A percentile compares a stretch with the other conserved stretches of the same genome.
phyloP scores from a whole-genome alignment of 2,888 invertebrate genomes.

The Ennomos erosarius region DNA sequence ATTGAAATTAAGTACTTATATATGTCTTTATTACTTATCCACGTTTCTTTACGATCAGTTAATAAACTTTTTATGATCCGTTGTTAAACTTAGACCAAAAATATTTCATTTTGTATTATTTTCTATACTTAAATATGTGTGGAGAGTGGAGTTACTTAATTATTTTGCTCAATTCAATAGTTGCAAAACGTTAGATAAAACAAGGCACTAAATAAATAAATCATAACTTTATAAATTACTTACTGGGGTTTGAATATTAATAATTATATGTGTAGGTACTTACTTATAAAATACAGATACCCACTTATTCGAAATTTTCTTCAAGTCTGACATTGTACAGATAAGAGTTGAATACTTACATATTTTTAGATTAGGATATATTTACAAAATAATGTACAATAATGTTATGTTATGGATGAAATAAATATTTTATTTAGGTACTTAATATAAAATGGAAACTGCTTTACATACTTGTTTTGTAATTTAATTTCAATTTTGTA shows the following conservation, averaged over 20 bases:
- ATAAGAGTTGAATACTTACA: constrained; percentile 6
- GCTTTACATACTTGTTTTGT: constrained; percentile 5
- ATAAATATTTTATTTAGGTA: constrained; percentile 1
- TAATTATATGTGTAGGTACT: no score
- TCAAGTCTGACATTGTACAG: constrained; percentile 26
- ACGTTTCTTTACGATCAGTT: not conserved
- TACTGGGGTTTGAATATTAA: not conserved
- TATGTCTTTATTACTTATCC: not conserved
- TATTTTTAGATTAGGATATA: constrained; percentile 21
- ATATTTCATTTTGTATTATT: not conserved
- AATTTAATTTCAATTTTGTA: constrained; percentile 7
- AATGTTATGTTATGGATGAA: constrained; percentile 2
- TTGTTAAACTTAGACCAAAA: not conserved
- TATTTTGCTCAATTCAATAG: constrained; percentile 14
- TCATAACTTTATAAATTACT: constrained; percentile 5
- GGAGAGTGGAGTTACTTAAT: no score
- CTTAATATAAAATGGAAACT: constrained; percentile 1
- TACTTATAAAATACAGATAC: not conserved
- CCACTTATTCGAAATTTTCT: constrained; percentile 15
- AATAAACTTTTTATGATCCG: no score
- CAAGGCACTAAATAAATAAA: constrained; percentile 17
- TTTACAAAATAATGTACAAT: constrained; percentile 22
- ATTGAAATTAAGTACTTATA: constrained; percentile 34
- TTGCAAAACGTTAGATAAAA: constrained; percentile 3
- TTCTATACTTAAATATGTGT: no score